Conservation (phyloP, 2,113 vertebrate species). For the Lutjanus erythropterus region DNA sequence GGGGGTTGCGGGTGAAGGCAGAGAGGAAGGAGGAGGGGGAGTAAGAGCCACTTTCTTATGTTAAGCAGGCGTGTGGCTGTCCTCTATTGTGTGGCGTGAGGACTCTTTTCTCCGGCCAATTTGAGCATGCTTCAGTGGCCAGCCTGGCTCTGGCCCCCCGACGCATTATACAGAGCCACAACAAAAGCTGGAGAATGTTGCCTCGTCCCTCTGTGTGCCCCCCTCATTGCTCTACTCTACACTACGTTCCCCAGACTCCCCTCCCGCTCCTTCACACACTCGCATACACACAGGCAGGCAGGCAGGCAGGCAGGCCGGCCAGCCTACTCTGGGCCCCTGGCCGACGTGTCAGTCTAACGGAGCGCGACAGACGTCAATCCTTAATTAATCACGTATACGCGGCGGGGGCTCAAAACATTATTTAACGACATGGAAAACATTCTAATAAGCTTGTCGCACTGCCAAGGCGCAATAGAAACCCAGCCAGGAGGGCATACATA, state of each 20-base stretch:
- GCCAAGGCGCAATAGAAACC: slow-evolving; percentile 79
- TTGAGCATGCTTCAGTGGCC: slow-evolving; percentile 84
- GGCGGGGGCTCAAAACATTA: slow-evolving; percentile 81
- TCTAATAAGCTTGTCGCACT: slow-evolving; percentile 84
- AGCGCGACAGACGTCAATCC: slow-evolving; percentile 80
- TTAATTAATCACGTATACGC: slow-evolving; percentile 85
- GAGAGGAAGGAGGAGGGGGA: slow-evolving; percentile 61
- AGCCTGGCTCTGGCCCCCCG: slow-evolving; percentile 79
- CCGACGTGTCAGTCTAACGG: slow-evolving; percentile 78
- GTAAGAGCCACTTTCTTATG: slow-evolving; percentile 85
- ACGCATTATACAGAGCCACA: slow-evolving; percentile 82
- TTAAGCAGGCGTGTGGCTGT: slow-evolving; percentile 84
- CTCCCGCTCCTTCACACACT: slow-evolving; percentile 76
- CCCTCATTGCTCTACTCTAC: slow-evolving; percentile 82
- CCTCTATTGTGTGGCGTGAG: slow-evolving; percentile 84
- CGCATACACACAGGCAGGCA: slow-evolving; percentile 27
- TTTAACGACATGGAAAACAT: slow-evolving; percentile 86
- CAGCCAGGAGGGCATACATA: slow-evolving; percentile 64
- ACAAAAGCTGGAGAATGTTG: slow-evolving; percentile 85
- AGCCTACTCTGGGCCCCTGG: slow-evolving; percentile 69
- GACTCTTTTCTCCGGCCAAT: slow-evolving; percentile 86
- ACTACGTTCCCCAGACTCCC: slow-evolving; percentile 72
- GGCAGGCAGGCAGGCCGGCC: slow-evolving; percentile 46
- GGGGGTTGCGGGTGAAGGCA: slow-evolving; percentile 37
- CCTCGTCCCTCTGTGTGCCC: slow-evolving; percentile 72